A percentile compares a stretch with the other conserved stretches of the same genome.
phyloP scores from a whole-genome alignment of 2,113 vertebrate species.

The Limanda limanda region DNA sequence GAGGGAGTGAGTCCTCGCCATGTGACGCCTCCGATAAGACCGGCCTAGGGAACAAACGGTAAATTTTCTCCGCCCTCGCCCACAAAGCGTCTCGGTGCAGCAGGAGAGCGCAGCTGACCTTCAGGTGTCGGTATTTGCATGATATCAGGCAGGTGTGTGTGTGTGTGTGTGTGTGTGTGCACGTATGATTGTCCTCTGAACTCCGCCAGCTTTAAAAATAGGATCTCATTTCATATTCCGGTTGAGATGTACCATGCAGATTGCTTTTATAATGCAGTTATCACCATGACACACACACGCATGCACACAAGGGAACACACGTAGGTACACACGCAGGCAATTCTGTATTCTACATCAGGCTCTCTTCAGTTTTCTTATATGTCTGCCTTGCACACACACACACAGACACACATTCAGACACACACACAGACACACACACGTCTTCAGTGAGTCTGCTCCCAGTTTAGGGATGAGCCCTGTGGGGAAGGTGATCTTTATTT shows the following conservation, averaged over 20 bases:
- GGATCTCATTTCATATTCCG: slow-evolving; percentile 52
- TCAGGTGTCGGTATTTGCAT: slow-evolving; percentile 72
- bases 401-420: slow-evolving; percentile 1
- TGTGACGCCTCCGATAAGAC: slow-evolving; percentile 66
- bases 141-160: slow-evolving; percentile 53
- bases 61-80: slow-evolving; percentile 30
- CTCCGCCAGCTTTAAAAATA: slow-evolving; percentile 15
- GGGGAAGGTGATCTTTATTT: slow-evolving; percentile 75
- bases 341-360: slow-evolving; percentile 2
- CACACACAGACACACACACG: slow-evolving; percentile 10
- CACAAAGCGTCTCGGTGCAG: slow-evolving; percentile 51
- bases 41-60: slow-evolving; percentile 33
- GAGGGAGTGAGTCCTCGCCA: slow-evolving; percentile 1
- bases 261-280: slow-evolving; percentile 61
- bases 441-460: slow-evolving; percentile 31
- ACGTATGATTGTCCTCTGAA: slow-evolving; percentile 36
- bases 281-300: slow-evolving; percentile 41
- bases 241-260: slow-evolving; percentile 56
- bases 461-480: slow-evolving; percentile 50
- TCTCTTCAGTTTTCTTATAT: neutral
- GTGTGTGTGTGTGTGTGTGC: slow-evolving; percentile 37
- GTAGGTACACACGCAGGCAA: slow-evolving; percentile 11
- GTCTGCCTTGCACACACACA: neutral
- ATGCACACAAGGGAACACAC: slow-evolving; percentile 13
- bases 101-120: slow-evolving; percentile 67